Base-by-base conservation (phyloP, 2,888 invertebrate species). In the Phymatocera aterrima region DNA sequence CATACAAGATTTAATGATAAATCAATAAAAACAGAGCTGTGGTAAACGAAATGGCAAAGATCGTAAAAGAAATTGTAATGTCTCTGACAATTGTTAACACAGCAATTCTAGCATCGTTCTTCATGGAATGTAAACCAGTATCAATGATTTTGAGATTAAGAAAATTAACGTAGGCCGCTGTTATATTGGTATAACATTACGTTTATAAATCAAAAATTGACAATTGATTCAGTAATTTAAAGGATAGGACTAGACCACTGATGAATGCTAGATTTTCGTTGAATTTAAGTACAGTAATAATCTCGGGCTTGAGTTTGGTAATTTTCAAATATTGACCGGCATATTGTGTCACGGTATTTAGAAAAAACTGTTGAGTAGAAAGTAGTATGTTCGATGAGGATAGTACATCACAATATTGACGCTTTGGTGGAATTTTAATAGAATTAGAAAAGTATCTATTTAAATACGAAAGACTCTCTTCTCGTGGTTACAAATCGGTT, bases 111-210 rank as follows among this genome's bases (percentile, higher is more conserved):
- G 24, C 24, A 28, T 28, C 24, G 8, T 10, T 10, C 28, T 24
- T 15, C 15, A 68, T 46, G 24, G 46, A 68, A 28, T 28, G 34
- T 24, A 28, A 28, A 40, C 21, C 18, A 10, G 3, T 18, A 3
- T 65, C 24, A 40, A 18, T 40, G 65, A 65, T n/a, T 40, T 64
- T 1, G 43, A 43, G 24, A 68, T 68, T 46, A 24, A 68, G 12
- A 51, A 79, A 82, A 83, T 80, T 78, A 81, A 81, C 79, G 51
- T 85, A 85, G 85, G 85, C 85, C 84, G 83, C 80, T 81, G 78
- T 82, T 79, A 82, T 85, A 84, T 80, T 83, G 74, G 68, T 83
- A 81, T 80, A 80, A 43, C 24, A 1, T 28, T 43, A 60, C 40
- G 18, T 74, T 54, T 10, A 37, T 64, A 8, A n/a, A 68, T 68